Evolutionary conservation across 2,113 vertebrate species (phyloP).

Genomic region (Beaufortia kweichowensis): DNA sequence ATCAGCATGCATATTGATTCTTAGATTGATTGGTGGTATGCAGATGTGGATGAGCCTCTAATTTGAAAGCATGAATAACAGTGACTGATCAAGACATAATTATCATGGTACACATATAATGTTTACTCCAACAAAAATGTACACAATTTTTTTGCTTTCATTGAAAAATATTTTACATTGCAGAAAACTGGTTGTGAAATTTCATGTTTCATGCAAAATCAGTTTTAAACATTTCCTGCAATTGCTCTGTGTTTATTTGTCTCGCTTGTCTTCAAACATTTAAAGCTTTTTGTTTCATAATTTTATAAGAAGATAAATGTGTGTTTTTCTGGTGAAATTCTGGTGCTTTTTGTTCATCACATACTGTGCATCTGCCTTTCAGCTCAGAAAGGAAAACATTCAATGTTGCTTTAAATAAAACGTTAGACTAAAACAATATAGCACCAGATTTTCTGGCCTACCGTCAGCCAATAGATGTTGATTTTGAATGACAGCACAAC

Average conservation of each 20-base stretch:
- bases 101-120: not conserved
- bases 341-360: too few relatives aligned
- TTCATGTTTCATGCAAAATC: too few relatives aligned
- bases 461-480: not conserved
- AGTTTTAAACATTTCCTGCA: too few relatives aligned
- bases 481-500: not conserved
- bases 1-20: slow-evolving; percentile 44
- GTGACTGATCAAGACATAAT: not conserved
- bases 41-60: slow-evolving; percentile 5
- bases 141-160: too few relatives aligned
- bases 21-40: slow-evolving; percentile 49
- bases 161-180: too few relatives aligned
- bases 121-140: too few relatives aligned
- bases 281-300: too few relatives aligned
- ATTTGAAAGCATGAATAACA: slow-evolving; percentile 25
- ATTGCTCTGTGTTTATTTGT: too few relatives aligned
- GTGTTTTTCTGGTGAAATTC: too few relatives aligned
- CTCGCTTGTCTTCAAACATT: too few relatives aligned
- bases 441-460: not conserved
- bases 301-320: too few relatives aligned
- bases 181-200: too few relatives aligned
- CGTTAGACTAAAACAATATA: not conserved
- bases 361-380: not conserved
- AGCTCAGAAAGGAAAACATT: not conserved
- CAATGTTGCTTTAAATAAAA: not conserved